These are phyloP conservation scores for Oryzaephilus surinamensis DNA, from an alignment of 1,140 invertebrate genomes.

Conservation along the genomic window DNA sequence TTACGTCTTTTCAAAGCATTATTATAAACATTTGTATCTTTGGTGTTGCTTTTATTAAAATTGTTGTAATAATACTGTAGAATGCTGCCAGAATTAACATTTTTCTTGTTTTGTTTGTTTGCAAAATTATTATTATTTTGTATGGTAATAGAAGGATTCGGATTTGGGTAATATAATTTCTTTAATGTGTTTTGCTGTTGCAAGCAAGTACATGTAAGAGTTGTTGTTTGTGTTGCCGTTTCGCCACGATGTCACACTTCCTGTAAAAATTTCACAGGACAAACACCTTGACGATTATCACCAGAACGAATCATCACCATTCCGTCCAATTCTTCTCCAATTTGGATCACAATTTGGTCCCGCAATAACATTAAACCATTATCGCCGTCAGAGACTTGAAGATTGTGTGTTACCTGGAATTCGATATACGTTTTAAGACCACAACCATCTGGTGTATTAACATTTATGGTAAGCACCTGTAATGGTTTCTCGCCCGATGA, in stretches of 20 bases:
- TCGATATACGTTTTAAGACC: conserved; percentile 39
- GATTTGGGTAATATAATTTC: conserved; percentile 33
- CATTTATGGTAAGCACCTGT: conserved; percentile 56
- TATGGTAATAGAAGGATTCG: conserved; percentile 25
- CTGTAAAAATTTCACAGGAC: conserved; percentile 72
- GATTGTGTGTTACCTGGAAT: conserved; percentile 53
- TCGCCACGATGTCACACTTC: conserved; percentile 38
- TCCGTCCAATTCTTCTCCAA: conserved; percentile 82
- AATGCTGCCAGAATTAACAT: conserved; percentile 27
- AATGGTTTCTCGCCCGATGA: conserved; percentile 80
- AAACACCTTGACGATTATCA: conserved; percentile 72
- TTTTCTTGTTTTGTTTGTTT: conserved; percentile 30
- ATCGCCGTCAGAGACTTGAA: conserved; percentile 54
- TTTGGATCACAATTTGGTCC: conserved; percentile 69
- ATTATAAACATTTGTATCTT: too few species aligned
- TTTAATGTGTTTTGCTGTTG: conserved; percentile 25
- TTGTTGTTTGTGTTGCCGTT: conserved; percentile 29
- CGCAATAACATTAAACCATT: conserved; percentile 49
- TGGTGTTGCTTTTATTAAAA: conserved; percentile 37
- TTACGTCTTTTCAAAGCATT: conserved; percentile 20
- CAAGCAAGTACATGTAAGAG: conserved; percentile 28
- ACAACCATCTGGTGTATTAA: background rate
- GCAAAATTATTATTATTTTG: conserved; percentile 38
- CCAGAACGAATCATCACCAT: conserved; percentile 88
- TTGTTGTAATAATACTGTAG: conserved; percentile 26